Evolutionary conservation across 2,888 invertebrate species (phyloP).

Genomic region (Scaptomyza cyrtandrae): DNA sequence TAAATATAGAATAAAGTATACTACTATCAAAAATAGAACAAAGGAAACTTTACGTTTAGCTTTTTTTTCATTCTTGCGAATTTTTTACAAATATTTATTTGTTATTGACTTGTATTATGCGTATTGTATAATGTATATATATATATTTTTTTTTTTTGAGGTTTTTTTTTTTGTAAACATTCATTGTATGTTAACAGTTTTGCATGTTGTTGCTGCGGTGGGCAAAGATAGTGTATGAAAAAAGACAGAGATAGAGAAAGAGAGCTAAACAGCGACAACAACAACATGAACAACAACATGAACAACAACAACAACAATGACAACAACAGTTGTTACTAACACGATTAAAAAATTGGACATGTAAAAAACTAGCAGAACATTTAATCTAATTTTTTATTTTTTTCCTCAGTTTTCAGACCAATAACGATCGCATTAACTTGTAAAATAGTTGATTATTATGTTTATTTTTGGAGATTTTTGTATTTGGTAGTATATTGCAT

Average conservation of each 20-base stretch:
- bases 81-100: constrained; percentile 4
- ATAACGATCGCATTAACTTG: constrained; percentile 67
- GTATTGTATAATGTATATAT: constrained; percentile 1
- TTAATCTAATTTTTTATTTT: constrained; percentile 25
- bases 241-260: neutral
- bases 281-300: constrained; percentile 31
- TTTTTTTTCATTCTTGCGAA: constrained; percentile 17
- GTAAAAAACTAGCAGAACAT: constrained; percentile 63
- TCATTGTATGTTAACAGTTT: constrained; percentile 34
- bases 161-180: constrained; percentile 18
- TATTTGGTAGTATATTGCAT: neutral
- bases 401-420: constrained; percentile 38
- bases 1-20: constrained; percentile 57
- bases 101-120: neutral
- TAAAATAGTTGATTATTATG: constrained; percentile 59
- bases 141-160: neutral
- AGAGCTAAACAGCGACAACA: constrained; percentile 44
- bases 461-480: constrained; percentile 7
- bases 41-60: constrained; percentile 54
- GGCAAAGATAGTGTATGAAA: constrained; percentile 8
- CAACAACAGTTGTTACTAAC: constrained; percentile 72
- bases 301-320: constrained; percentile 47
- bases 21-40: constrained; percentile 76
- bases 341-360: constrained; percentile 66
- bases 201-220: constrained; percentile 41